Evolutionary conservation across 2,113 vertebrate species (phyloP).

Genomic region (Nesospiza acunhae): DNA sequence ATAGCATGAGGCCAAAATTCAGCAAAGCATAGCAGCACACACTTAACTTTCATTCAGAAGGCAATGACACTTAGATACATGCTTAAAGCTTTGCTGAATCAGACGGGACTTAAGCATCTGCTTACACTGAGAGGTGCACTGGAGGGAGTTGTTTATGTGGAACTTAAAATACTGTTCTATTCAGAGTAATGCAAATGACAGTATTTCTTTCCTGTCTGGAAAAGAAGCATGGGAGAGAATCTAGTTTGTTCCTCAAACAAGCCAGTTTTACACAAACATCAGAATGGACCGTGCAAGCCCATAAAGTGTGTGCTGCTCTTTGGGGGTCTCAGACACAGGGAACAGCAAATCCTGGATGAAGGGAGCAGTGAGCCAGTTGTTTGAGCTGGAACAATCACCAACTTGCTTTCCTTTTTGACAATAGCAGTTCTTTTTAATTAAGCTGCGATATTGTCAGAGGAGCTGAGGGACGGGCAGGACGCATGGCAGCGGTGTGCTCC

Average conservation of each 20-base stretch:
- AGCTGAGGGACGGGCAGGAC: not conserved
- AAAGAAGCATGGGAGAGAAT: not conserved
- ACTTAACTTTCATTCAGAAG: conserved; percentile 37
- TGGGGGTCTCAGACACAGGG: rapidly evolving
- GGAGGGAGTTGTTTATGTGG: not conserved
- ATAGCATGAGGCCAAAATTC: conserved; percentile 29
- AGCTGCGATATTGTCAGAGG: conserved; percentile 1
- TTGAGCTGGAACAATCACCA: not conserved
- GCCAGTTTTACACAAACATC: not conserved
- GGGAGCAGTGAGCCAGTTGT: not conserved
- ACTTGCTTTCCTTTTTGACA: not conserved
- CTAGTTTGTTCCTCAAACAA: not conserved
- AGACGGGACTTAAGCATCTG: not conserved
- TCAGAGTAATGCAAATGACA: not conserved
- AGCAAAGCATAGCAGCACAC: conserved; percentile 40
- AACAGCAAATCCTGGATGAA: rapidly evolving
- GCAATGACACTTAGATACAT: conserved; percentile 18
- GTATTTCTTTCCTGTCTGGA: not conserved
- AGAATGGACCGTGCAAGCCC: not conserved
- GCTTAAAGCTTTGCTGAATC: conserved; percentile 28
- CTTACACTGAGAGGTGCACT: not conserved
- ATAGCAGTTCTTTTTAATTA: conserved; percentile 40
- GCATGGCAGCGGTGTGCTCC: not conserved
- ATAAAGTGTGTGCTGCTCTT: not conserved
- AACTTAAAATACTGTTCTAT: not conserved